Evolutionary conservation across 2,113 vertebrate species (phyloP).

Genomic region (Naja naja): DNA sequence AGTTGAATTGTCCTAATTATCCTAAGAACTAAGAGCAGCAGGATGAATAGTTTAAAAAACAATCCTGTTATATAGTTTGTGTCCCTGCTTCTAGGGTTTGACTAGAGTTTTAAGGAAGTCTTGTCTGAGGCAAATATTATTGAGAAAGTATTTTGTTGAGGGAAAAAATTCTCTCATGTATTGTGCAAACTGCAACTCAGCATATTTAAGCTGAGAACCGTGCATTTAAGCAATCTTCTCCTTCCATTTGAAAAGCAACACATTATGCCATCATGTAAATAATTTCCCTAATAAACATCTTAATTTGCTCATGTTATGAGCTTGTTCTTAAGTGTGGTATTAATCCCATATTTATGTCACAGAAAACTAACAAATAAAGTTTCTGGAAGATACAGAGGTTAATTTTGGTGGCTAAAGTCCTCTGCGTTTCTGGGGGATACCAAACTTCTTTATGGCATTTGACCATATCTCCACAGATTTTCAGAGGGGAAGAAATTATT

Average conservation of each 20-base stretch:
- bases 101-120: neutral
- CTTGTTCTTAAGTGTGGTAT: neutral
- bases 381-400: neutral
- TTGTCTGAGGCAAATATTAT: neutral
- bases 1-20: neutral
- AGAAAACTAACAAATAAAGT: neutral
- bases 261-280: neutral
- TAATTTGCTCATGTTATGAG: neutral
- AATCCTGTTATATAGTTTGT: neutral
- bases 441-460: neutral
- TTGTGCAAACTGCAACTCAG: neutral
- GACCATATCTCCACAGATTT: neutral
- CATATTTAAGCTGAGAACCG: neutral
- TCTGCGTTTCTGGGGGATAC: neutral
- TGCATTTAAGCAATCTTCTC: neutral
- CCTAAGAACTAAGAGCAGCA: neutral
- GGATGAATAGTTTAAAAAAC: neutral
- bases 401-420: neutral
- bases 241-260: neutral
- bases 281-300: neutral
- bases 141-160: neutral
- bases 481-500: neutral
- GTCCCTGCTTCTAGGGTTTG: neutral
- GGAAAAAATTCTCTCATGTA: neutral
- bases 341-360: neutral